A percentile compares a stretch with the other conserved stretches of the same genome.
Conservation (phyloP, 2,888 invertebrate species). For the Acheta domesticus region DNA sequence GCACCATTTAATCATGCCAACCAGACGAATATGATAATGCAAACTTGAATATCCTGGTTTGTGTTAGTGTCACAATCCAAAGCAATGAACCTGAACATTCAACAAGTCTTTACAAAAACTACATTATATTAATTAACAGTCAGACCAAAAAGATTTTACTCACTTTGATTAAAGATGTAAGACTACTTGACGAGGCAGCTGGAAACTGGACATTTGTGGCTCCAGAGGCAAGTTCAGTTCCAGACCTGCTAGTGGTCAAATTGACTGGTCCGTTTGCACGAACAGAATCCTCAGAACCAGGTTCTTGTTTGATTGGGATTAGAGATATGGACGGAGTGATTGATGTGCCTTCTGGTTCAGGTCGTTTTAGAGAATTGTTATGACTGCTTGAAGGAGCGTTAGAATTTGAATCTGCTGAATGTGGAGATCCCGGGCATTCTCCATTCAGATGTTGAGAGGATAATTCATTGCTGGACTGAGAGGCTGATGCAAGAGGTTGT, state of each 20-base stretch:
- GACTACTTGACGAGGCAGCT: constrained; percentile 63
- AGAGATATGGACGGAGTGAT: constrained; percentile 83
- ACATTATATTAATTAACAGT: too few relatives aligned
- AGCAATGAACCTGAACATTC: too few relatives aligned
- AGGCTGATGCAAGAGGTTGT: constrained; percentile 43
- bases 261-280: constrained; percentile 47
- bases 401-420: constrained; percentile 73
- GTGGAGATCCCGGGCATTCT: constrained; percentile 60
- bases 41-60: too few relatives aligned
- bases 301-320: constrained; percentile 74
- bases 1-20: too few relatives aligned
- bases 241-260: constrained; percentile 43
- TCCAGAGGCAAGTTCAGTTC: constrained; percentile 39
- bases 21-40: too few relatives aligned
- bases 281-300: constrained; percentile 41
- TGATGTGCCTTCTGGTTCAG: constrained; percentile 46
- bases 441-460: constrained; percentile 55
- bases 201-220: constrained; percentile 43
- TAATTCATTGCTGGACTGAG: constrained; percentile 43
- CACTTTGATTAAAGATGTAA: constrained; percentile 76
- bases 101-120: too few relatives aligned
- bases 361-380: neutral
- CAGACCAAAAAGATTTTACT: neutral
- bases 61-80: too few relatives aligned
- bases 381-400: constrained; percentile 67